These are phyloP conservation scores for Dunckerocampus dactyliophorus DNA, from an alignment of 2,113 vertebrate genomes.

Conservation along the genomic window DNA sequence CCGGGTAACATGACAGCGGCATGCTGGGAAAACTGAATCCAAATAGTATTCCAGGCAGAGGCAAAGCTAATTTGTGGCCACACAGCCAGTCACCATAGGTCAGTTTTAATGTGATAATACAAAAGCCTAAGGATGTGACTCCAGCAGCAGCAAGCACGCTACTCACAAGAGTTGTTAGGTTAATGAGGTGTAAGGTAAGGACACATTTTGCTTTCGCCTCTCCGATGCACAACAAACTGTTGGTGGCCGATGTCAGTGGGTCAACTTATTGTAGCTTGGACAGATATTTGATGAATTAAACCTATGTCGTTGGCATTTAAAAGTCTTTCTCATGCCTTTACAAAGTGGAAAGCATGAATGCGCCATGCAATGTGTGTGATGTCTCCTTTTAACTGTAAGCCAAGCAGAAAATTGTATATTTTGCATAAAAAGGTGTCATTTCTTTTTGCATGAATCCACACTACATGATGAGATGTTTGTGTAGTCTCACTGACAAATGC, in stretches of 20 bases:
- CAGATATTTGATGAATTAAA: not conserved
- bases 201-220: conserved; percentile 8
- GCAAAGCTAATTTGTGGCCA: conserved; percentile 25
- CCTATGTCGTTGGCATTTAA: not conserved
- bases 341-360: not conserved
- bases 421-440: not conserved
- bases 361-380: not conserved
- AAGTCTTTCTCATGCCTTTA: not conserved
- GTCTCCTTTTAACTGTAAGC: not conserved
- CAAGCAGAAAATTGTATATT: not conserved
- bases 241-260: conserved; percentile 1
- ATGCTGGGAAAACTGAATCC: conserved; percentile 52
- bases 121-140: conserved; percentile 28
- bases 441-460: not conserved
- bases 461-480: not conserved
- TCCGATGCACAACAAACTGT: not conserved
- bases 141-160: conserved; percentile 1
- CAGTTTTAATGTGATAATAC: conserved; percentile 35
- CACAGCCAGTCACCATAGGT: conserved; percentile 30
- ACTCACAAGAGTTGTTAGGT: conserved; percentile 23
- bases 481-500: not conserved
- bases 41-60: conserved; percentile 42
- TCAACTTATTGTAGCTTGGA: conserved; percentile 7
- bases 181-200: conserved; percentile 33
- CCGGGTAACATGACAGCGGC: conserved; percentile 54